Percentiles rank a stretch among this genome's conserved stretches.
phyloP scores from a whole-genome alignment of 2,113 vertebrate species.

The Sisor rabdophorus region DNA sequence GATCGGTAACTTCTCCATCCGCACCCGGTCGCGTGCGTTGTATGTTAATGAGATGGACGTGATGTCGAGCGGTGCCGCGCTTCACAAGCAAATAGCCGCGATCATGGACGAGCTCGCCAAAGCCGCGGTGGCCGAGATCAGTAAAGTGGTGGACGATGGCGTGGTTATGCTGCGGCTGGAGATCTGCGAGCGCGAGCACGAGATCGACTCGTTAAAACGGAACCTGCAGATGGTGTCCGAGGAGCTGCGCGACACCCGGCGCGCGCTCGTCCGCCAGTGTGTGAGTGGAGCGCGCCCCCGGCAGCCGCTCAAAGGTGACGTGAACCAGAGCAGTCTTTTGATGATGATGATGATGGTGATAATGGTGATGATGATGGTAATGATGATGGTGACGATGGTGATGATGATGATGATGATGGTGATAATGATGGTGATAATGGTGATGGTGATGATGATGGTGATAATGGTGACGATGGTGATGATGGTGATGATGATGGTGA shows the following conservation, averaged over 20 bases:
- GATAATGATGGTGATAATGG: too few relatives aligned
- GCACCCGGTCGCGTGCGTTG: background rate
- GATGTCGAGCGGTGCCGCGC: conserved; percentile 42
- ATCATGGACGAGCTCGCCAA: conserved; percentile 53
- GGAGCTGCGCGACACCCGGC: conserved; percentile 30
- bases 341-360: background rate
- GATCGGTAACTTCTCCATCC: background rate
- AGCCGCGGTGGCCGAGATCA: conserved; percentile 52
- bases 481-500: too few relatives aligned
- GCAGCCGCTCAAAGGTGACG: conserved; percentile 7
- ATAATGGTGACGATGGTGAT: too few relatives aligned
- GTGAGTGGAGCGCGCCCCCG: conserved; percentile 3
- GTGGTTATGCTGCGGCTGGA: conserved; percentile 45
- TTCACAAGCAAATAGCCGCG: conserved; percentile 49
- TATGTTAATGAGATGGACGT: conserved; percentile 31
- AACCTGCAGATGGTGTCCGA: conserved; percentile 38
- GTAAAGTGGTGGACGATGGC: conserved; percentile 50
- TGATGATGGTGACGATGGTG: too few relatives aligned
- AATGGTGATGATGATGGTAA: background rate
- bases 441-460: too few relatives aligned
- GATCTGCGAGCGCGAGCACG: conserved; percentile 48
- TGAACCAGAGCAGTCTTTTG: background rate
- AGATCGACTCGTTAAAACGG: conserved; percentile 44
- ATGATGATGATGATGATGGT: too few relatives aligned
- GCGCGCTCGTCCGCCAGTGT: conserved; percentile 33